These are phyloP conservation scores for Thymallus thymallus DNA, from an alignment of 2,113 vertebrate genomes.

Conservation along the genomic window DNA sequence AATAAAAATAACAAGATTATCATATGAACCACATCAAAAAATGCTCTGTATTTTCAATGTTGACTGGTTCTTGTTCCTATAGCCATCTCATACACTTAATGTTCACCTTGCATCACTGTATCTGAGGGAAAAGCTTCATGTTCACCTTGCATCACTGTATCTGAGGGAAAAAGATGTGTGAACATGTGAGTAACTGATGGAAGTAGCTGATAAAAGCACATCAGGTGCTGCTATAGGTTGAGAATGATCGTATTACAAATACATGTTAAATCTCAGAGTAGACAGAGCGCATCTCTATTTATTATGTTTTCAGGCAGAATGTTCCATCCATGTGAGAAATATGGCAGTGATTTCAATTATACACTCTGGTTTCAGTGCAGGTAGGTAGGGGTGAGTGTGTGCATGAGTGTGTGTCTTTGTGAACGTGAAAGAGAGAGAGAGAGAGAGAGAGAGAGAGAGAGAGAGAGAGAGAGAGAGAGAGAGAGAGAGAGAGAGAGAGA, in stretches of 20 bases:
- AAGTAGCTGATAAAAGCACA: slow-evolving; percentile 31
- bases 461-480: neutral
- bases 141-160: neutral
- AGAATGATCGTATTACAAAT: slow-evolving; percentile 61
- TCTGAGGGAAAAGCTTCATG: no score
- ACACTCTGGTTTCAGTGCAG: slow-evolving; percentile 45
- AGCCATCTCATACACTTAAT: neutral
- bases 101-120: neutral
- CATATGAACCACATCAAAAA: no score
- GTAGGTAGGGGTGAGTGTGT: slow-evolving; percentile 11
- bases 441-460: no score
- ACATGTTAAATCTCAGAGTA: slow-evolving; percentile 58
- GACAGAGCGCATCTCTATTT: slow-evolving; percentile 60
- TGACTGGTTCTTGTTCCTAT: neutral
- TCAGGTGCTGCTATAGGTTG: slow-evolving; percentile 9
- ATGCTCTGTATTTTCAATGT: no score
- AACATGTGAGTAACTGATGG: neutral
- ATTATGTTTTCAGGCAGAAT: slow-evolving; percentile 61
- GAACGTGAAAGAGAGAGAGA: neutral
- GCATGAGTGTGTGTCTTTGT: neutral
- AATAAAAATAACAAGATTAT: no score
- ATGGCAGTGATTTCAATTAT: slow-evolving; percentile 52
- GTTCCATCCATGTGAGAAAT: slow-evolving; percentile 61
- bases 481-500: slow-evolving; percentile 7
- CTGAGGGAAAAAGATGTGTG: neutral